These are phyloP conservation scores for Daphoenositta chrysoptera DNA, from an alignment of 2,113 vertebrate genomes.

Conservation along the genomic window DNA sequence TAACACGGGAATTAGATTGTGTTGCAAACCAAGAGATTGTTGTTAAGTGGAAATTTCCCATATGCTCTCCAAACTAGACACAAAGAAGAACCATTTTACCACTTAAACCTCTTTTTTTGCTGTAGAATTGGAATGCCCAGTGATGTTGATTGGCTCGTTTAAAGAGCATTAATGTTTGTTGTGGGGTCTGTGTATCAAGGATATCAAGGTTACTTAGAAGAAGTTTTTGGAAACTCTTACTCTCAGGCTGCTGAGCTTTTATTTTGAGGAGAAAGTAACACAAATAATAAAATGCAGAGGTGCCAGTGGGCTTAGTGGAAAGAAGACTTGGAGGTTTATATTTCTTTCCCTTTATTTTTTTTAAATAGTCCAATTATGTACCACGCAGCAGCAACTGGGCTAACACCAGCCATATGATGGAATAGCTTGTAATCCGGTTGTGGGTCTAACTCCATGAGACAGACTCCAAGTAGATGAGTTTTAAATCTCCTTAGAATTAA, in stretches of 20 bases:
- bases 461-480: slow-evolving; percentile 68
- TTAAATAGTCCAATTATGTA: slow-evolving; percentile 52
- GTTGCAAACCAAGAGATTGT: background rate
- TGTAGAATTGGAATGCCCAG: background rate
- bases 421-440: slow-evolving; percentile 69
- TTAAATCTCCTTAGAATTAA: slow-evolving; percentile 74
- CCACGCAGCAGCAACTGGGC: slow-evolving; percentile 23
- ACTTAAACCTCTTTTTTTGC: background rate
- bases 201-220: background rate
- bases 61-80: slow-evolving; percentile 45
- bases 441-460: slow-evolving; percentile 43
- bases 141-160: background rate
- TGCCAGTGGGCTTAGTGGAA: slow-evolving; percentile 6
- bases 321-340: background rate
- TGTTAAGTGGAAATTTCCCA: slow-evolving; percentile 39
- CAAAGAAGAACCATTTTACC: slow-evolving; percentile 16
- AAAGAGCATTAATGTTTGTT: background rate
- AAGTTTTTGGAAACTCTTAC: background rate
- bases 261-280: slow-evolving; percentile 34
- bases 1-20: background rate
- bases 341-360: background rate
- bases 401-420: slow-evolving; percentile 64
- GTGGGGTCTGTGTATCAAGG: background rate
- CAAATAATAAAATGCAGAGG: background rate
- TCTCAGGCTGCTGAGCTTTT: background rate